Conservation (phyloP, 2,113 vertebrate genomes). For the Amphiprion percula region DNA sequence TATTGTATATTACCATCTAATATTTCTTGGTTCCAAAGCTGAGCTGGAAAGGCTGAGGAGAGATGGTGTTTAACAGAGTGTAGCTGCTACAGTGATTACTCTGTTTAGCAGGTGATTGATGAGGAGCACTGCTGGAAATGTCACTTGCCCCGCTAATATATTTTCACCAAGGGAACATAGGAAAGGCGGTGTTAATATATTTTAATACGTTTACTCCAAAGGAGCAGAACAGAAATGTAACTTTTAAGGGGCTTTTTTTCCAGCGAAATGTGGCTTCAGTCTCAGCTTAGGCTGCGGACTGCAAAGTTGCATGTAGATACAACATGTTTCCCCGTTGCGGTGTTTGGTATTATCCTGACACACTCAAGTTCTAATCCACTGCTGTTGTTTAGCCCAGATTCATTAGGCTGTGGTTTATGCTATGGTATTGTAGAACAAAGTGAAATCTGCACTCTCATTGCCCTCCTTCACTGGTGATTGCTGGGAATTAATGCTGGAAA, state of each 20-base stretch:
- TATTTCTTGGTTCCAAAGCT: slow-evolving; percentile 56
- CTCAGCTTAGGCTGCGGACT: slow-evolving; percentile 7
- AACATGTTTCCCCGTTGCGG: slow-evolving; percentile 15
- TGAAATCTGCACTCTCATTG: slow-evolving; percentile 54
- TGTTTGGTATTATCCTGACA: slow-evolving; percentile 23
- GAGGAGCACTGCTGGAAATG: slow-evolving; percentile 80
- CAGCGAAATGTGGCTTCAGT: slow-evolving; percentile 15
- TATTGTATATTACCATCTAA: slow-evolving; percentile 58
- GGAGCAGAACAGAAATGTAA: slow-evolving; percentile 47
- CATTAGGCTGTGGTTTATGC: slow-evolving; percentile 50
- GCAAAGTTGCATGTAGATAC: neutral
- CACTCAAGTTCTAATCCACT: slow-evolving; percentile 33
- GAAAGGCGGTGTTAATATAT: slow-evolving; percentile 70
- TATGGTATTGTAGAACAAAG: slow-evolving; percentile 62
- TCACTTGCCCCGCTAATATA: slow-evolving; percentile 78
- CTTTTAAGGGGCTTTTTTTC: slow-evolving; percentile 31
- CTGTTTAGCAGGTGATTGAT: slow-evolving; percentile 83
- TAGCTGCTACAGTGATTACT: slow-evolving; percentile 80
- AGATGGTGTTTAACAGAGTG: slow-evolving; percentile 79
- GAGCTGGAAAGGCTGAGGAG: slow-evolving; percentile 66
- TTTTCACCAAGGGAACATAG: slow-evolving; percentile 75
- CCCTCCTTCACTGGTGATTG: slow-evolving; percentile 58
- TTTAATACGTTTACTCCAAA: slow-evolving; percentile 67
- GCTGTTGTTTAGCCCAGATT: slow-evolving; percentile 41
- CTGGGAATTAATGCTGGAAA: slow-evolving; percentile 63